Evolutionary conservation across 2,888 invertebrate species (phyloP), one percentile per base, ranked within the genome.

Genomic region (Urechis unicinctus): DNA sequence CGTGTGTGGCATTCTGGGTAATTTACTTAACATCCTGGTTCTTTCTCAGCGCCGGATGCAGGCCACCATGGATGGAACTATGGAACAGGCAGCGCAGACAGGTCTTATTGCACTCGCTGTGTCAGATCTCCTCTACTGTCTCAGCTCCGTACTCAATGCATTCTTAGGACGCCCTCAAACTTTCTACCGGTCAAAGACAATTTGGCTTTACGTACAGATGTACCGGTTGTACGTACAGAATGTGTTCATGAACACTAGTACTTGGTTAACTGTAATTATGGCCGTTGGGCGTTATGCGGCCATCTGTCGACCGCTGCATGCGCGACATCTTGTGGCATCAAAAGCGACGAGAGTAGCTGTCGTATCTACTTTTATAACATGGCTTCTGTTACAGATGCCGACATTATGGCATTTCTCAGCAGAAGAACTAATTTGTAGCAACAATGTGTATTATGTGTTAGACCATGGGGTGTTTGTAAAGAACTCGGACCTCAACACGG

Each of bases 241-340:
- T 25, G 63, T 72, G 51, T 75, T 75, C 62, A 73, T 72, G 50
- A 64, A 74, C 30, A 68, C 70, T 41, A 71, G 72, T 58, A 74
- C 74, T 2, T 73, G 72, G 72, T 63, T 75, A 28, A 75, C 73
- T 9, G 74, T 75, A 1, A 69, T 70, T 29, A 73, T 75, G 72
- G 75, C 75, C 2, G 72, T 68, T 0, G 74, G 74, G 47, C 61
- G 75, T n/a, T 75, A 74, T 53, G 61, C 72, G 13, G 75, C 75
- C 29, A 73, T 75, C 22, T 75, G 75, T 60, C 73, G 75, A 53
- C 74, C 75, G 1, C 68, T 75, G 36, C 69, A 68, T 55, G 74
- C 75, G 1, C 61, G 73, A 26, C 69, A 72, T 57, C 58, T 74
- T 6, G 72, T 75, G 46, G 69, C 69, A 4, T 59, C 73, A 24